Percentiles rank a stretch among this genome's conserved stretches.
These are phyloP conservation scores for Tokudaia muenninki DNA, from an alignment of 2,797 vertebrate genomes.

Conservation along the genomic window DNA sequence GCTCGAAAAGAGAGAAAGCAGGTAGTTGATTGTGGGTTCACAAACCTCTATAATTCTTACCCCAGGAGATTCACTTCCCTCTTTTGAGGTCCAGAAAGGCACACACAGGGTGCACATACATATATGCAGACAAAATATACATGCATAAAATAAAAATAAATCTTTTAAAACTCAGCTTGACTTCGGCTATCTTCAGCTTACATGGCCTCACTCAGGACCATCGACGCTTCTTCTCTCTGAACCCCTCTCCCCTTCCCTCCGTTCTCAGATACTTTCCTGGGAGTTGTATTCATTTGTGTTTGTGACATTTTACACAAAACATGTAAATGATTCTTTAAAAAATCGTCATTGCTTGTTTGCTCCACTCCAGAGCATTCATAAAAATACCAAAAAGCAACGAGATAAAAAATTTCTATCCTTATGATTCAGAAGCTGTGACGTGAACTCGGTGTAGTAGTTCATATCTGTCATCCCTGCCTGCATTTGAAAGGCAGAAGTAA, in stretches of 20 bases:
- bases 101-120: too few relatives aligned
- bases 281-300: conserved; percentile 29
- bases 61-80: not conserved
- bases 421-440: not conserved
- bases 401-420: not conserved
- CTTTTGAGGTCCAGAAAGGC: not conserved
- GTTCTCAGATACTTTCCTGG: conserved; percentile 28
- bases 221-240: too few relatives aligned
- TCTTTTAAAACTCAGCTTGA: not conserved
- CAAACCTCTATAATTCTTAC: not conserved
- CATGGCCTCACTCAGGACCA: not conserved
- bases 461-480: not conserved
- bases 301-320: conserved; percentile 39
- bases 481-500: not conserved
- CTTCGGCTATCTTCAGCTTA: conserved; percentile 17
- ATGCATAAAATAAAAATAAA: not conserved
- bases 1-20: not conserved
- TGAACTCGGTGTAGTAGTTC: too few relatives aligned
- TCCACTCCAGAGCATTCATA: not conserved
- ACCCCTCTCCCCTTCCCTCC: not conserved
- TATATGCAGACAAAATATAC: not conserved
- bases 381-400: conserved; percentile 37
- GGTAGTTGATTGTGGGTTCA: not conserved
- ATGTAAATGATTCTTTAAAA: conserved; percentile 23
- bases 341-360: not conserved